Percentiles rank a stretch among this genome's conserved stretches.
phyloP scores from a whole-genome alignment of 2,888 invertebrate genomes.

The Chamaedrilus cognettii region DNA sequence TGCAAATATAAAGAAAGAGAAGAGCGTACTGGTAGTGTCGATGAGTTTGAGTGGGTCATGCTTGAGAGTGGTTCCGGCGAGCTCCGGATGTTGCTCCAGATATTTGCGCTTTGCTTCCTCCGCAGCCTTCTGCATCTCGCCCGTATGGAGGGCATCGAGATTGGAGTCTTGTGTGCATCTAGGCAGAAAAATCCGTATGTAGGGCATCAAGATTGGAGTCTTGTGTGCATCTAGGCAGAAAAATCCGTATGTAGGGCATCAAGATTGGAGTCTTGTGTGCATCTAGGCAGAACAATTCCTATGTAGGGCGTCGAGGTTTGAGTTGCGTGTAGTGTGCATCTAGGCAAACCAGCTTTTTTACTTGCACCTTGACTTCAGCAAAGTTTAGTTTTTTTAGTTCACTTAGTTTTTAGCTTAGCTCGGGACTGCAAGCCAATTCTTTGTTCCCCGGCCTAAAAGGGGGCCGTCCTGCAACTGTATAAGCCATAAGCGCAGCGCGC shows the following conservation, averaged over 20 bases:
- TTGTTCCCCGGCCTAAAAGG: no score
- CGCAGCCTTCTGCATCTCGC: constrained; percentile 51
- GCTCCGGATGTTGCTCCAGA: constrained; percentile 47
- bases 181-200: constrained; percentile 36
- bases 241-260: constrained; percentile 42
- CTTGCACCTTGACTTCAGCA: not conserved
- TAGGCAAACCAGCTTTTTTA: constrained; percentile 24
- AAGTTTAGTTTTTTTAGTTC: not conserved
- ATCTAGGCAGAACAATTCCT: constrained; percentile 35
- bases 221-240: constrained; percentile 38
- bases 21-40: no score
- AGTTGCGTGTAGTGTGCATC: constrained; percentile 41
- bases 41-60: constrained; percentile 23
- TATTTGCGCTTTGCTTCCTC: constrained; percentile 46
- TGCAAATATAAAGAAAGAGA: no score
- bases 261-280: constrained; percentile 39
- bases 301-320: constrained; percentile 44
- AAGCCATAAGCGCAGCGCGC: no score
- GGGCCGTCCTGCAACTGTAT: no score
- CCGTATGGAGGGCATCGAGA: constrained; percentile 42
- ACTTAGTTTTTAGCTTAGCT: not conserved
- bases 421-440: no score
- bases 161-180: constrained; percentile 43
- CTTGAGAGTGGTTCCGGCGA: constrained; percentile 14
- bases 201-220: constrained; percentile 40